A percentile compares a stretch with the other conserved stretches of the same genome.
Evolutionary conservation across 1,140 invertebrate species (phyloP).

Genomic region (Pseudomyrmex pallidus): DNA sequence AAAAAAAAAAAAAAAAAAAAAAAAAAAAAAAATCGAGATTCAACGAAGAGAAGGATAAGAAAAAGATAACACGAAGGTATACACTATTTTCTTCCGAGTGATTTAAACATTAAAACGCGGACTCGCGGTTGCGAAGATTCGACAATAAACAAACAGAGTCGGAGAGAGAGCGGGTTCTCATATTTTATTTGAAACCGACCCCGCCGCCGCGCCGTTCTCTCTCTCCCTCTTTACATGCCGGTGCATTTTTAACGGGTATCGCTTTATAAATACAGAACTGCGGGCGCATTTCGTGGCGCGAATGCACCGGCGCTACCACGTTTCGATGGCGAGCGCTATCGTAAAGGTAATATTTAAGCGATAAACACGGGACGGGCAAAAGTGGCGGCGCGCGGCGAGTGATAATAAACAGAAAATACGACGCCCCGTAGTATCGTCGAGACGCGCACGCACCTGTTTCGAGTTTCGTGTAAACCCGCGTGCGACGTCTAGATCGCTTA

Average conservation of each 20-base stretch:
- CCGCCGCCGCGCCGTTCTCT: not conserved
- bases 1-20: not conserved
- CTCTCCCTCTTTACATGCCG: slow-evolving; percentile 53
- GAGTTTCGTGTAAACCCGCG: slow-evolving; percentile 16
- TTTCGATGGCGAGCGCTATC: slow-evolving; percentile 58
- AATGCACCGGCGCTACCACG: slow-evolving; percentile 5
- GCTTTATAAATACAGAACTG: slow-evolving; percentile 38
- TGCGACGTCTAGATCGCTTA: slow-evolving; percentile 20
- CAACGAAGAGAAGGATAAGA: slow-evolving; percentile 30
- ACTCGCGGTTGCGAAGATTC: slow-evolving; percentile 1
- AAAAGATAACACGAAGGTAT: slow-evolving; percentile 5
- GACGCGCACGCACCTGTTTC: slow-evolving; percentile 38
- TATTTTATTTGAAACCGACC: slow-evolving; percentile 36
- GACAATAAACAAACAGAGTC: slow-evolving; percentile 32
- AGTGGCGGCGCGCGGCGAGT: slow-evolving; percentile 21
- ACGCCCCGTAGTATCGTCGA: slow-evolving; percentile 25
- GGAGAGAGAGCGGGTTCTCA: slow-evolving; percentile 24
- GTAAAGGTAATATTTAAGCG: slow-evolving; percentile 67
- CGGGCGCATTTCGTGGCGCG: slow-evolving; percentile 25
- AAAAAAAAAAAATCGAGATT: slow-evolving; percentile 1
- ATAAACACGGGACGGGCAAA: slow-evolving; percentile 49
- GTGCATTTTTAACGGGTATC: slow-evolving; percentile 65
- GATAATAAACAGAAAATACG: slow-evolving; percentile 71
- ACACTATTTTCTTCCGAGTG: slow-evolving; percentile 19
- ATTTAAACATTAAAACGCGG: slow-evolving; percentile 44